phyloP scores from a whole-genome alignment of 2,888 invertebrate species.

The Eudemis profundana region DNA sequence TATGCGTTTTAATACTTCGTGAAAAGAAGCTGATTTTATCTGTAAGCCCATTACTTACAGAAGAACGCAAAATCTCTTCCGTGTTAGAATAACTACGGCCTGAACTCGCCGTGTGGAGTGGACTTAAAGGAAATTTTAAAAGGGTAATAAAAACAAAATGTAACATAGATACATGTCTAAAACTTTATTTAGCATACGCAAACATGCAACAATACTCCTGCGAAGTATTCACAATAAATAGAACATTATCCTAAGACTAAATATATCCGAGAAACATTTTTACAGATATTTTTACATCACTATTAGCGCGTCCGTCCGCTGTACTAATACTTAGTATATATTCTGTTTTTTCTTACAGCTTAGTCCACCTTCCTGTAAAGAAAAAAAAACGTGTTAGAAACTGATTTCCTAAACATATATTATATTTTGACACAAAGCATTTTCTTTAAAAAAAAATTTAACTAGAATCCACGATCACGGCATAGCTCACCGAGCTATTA shows the following conservation, averaged over 20 bases:
- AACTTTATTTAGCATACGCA: slow-evolving; percentile 66
- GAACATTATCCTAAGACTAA: slow-evolving; percentile 65
- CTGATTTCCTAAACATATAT: too few species aligned
- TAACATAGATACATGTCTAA: slow-evolving; percentile 48
- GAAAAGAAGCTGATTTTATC: too few species aligned
- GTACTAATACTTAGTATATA: slow-evolving; percentile 73
- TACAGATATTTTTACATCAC: slow-evolving; percentile 58
- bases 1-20: too few species aligned
- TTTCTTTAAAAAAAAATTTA: too few species aligned
- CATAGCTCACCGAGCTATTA: too few species aligned
- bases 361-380: slow-evolving; percentile 77
- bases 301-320: slow-evolving; percentile 52
- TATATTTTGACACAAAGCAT: too few species aligned
- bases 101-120: too few species aligned
- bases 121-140: background rate
- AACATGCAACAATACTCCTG: slow-evolving; percentile 62
- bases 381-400: slow-evolving; percentile 47
- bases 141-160: slow-evolving; percentile 25
- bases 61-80: too few species aligned
- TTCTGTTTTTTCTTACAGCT: slow-evolving; percentile 52
- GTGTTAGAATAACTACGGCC: too few species aligned
- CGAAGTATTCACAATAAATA: slow-evolving; percentile 73
- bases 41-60: too few species aligned
- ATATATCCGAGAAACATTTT: slow-evolving; percentile 70
- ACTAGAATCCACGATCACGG: too few species aligned